Base-by-base conservation (phyloP, 2,113 vertebrate species). In the Heloderma charlesbogerti region DNA sequence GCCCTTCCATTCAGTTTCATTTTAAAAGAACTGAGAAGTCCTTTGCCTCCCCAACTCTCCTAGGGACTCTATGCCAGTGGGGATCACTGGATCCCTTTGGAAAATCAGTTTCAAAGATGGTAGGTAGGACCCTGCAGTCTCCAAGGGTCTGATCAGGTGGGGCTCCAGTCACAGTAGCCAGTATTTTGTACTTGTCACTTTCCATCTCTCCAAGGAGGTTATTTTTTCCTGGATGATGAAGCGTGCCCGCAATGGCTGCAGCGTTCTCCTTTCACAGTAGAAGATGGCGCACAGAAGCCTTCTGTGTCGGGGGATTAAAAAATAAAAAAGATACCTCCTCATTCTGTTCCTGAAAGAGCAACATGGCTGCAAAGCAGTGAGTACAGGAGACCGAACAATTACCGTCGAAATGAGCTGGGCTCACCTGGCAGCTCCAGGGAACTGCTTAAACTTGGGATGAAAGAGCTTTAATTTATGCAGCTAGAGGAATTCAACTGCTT, bases 391-490 rank as follows among this genome's bases (percentile, higher is more conserved):
- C 60, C 13, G 48, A 88, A 69, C 86, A 91, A 88, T 91, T 88
- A 79, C 45, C 20, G 40, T 8, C 29, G 31, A 85, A 85, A 88
- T 85, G 66, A 91, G 87, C n/a, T 16, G 18, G 31, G 66, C 34
- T 84, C 87, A 88, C 81, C 72, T 79, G 81, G 85, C 83, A 78
- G 45, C 83, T 69, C 86, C 48, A 60, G 71, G 86, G 72, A 91
- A 75, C 51, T 69, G 48, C 81, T 79, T 79, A 60, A 20, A 2
- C 43, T 57, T 77, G 57, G 45, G 60, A 84, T 91, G 57, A 89
- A 63, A 78, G 60, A 54, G 48, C 63, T 66, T 84, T 84, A 84
- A 84, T 91, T 67, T 57, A 71, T 60, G 29, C 87, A n/a, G 81
- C 72, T 40, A 34, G n/a, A 79, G 37, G 86, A 69, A 91, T 69